Evolutionary conservation across 1,140 invertebrate genomes (phyloP), one percentile per base, ranked within the genome.

Genomic region (Leguminivora glycinivorella): DNA sequence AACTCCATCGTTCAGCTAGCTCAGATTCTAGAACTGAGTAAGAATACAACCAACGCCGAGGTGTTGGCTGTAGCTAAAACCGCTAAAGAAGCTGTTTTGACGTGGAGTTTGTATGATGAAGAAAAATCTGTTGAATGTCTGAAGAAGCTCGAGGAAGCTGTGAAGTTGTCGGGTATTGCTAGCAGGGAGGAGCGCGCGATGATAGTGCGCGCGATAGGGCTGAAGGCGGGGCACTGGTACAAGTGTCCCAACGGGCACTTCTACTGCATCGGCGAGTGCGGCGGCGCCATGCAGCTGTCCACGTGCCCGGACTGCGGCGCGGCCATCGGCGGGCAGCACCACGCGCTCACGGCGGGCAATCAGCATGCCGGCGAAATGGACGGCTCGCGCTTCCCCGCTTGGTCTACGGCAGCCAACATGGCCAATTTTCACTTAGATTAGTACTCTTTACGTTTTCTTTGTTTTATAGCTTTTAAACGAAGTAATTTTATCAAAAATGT

Each of bases 161-260:
- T 88, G 9, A 80, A 86, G 10, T 52, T 76, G 14, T 74, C 68
- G 4, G 72, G 78, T 4, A 72, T 74, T 17, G 84, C 95, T 2
- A 91, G 84, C 4, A 91, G 94, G n/a, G 70, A 85, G 47, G 95
- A 96, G 83, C 88, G 88, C 69, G 73, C 87, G 43, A 75, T 93
- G 81, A 94, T 96, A 67, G 87, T 95, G 0, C 82, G 89, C 81
- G 95, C 95, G 0, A 93, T 96, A 75, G 92, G 90, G 1, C 79
- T 95, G 1, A 82, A 74, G 19, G 85, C 92, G 72, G 95, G 95
- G 0, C 94, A 95, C 82, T 96, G 95, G 95, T 96, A 88, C 77
- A 95, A 94, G 79, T 96, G 96, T 88, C 94, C 93, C 1, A 96
- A 96, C 83, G 95, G 95, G 4, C 95, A 96, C 81, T 83, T 93